phyloP scores from a whole-genome alignment of 2,113 vertebrate species.

The Eclectus roratus region DNA sequence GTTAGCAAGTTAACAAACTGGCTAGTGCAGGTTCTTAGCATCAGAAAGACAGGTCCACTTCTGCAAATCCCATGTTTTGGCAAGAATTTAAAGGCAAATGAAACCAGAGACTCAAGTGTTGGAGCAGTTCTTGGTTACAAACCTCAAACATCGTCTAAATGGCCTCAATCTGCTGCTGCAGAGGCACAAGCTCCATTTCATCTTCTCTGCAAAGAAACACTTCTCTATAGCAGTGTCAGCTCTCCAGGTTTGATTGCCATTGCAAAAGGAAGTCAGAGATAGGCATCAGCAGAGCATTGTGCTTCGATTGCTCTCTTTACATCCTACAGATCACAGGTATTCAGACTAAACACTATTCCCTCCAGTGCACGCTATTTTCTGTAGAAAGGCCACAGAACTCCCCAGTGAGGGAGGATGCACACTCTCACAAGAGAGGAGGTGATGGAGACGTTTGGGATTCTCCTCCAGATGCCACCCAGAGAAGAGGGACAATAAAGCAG shows the following conservation, averaged over 20 bases:
- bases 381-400: not conserved
- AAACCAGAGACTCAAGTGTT: not conserved
- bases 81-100: not conserved
- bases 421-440: not conserved
- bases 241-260: not conserved
- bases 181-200: not conserved
- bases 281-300: not conserved
- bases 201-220: not conserved
- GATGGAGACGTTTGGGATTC: not conserved
- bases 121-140: not conserved
- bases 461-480: not conserved
- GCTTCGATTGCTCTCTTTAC: not conserved
- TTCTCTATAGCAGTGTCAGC: not conserved
- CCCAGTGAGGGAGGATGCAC: not conserved
- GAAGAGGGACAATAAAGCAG: not conserved
- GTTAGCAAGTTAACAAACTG: not conserved
- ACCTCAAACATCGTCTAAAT: accelerated
- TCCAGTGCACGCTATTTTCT: not conserved
- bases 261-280: not conserved
- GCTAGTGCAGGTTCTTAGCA: no score
- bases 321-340: not conserved
- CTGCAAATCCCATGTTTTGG: not conserved
- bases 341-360: not conserved
- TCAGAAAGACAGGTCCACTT: not conserved
- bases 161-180: not conserved